Evolutionary conservation across 2,797 vertebrate genomes (phyloP).

Genomic region (Microctenopoma lineatum): DNA sequence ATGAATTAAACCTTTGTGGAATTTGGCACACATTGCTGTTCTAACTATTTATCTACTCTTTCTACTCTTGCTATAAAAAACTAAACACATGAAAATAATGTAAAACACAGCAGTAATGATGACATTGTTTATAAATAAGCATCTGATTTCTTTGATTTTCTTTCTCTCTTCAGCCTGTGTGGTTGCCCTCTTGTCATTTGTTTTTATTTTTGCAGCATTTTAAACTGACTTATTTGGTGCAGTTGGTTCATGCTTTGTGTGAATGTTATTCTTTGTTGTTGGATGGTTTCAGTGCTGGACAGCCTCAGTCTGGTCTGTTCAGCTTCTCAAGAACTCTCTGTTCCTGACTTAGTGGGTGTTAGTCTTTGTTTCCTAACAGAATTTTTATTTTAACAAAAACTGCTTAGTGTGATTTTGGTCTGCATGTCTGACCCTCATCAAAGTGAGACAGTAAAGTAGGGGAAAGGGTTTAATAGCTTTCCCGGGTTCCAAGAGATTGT

Average conservation of each 20-base stretch:
- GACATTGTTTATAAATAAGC: no score
- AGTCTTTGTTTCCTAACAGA: constrained; percentile 1
- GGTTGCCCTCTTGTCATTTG: neutral
- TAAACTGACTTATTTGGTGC: constrained; percentile 31
- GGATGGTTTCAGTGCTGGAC: constrained; percentile 14
- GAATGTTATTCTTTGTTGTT: constrained; percentile 28
- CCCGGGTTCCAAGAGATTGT: constrained; percentile 48
- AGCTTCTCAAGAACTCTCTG: neutral
- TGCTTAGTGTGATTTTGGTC: constrained; percentile 42
- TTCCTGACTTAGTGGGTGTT: neutral
- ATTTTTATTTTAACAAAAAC: constrained; percentile 31
- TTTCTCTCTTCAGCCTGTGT: neutral
- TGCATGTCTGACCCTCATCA: constrained; percentile 36
- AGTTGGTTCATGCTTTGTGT: constrained; percentile 27
- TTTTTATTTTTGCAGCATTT: neutral
- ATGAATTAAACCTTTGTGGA: no score
- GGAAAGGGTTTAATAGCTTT: constrained; percentile 41
- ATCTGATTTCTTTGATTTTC: no score
- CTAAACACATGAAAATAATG: no score
- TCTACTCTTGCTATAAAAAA: no score
- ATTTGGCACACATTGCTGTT: no score
- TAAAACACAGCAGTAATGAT: no score
- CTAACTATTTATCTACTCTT: no score
- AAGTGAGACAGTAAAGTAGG: neutral
- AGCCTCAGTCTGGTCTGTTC: neutral